Evolutionary conservation across 2,888 invertebrate genomes (phyloP), one percentile per base, ranked within the genome.

Genomic region (Drosophila nigricruria): DNA sequence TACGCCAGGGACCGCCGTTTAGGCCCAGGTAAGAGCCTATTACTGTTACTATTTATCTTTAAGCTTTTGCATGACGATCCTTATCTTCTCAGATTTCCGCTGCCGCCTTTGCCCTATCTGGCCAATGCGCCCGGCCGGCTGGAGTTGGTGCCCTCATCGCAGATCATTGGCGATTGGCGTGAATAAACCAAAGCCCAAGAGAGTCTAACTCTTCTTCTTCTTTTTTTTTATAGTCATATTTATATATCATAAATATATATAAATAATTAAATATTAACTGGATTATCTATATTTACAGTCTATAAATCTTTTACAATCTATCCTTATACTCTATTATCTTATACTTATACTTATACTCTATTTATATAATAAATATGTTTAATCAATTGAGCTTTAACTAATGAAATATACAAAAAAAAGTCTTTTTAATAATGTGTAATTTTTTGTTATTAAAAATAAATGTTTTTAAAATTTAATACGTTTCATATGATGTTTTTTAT

Each of bases 101-200:
- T 76, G 61, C 74, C 82, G 16, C 36, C 53, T 1, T 9, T 38
- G 25, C 70, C 81, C 14, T 86, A 72, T 36, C 32, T 83, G 50
- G 65, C 57, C 64, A 57, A 86, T 45, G 76, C 76, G 6, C 84
- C 81, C 1, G 81, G 79, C 8, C 81, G 76, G 1, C 63, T 86
- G 20, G 90, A 86, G 16, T 56, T 86, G 62, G 90, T 86, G 62
- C 85, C 85, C 20, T 86, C 85, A 38, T 88, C 90, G 8, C 88
- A 90, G 30, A 73, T 86, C 18, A 68, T 89, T 27, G 89, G 85
- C 42, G 67, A 86, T 20, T 86, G 90, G 90, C 87, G 79, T 34
- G 88, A 88, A 32, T 86, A 49, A 72, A 43, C 45, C 59, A 65
- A 69, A 50, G 49, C n/a, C 45, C 9, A 27, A 23, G 14, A 32